Conservation (phyloP, 2,797 vertebrate species). For the Anas bahamensis region DNA sequence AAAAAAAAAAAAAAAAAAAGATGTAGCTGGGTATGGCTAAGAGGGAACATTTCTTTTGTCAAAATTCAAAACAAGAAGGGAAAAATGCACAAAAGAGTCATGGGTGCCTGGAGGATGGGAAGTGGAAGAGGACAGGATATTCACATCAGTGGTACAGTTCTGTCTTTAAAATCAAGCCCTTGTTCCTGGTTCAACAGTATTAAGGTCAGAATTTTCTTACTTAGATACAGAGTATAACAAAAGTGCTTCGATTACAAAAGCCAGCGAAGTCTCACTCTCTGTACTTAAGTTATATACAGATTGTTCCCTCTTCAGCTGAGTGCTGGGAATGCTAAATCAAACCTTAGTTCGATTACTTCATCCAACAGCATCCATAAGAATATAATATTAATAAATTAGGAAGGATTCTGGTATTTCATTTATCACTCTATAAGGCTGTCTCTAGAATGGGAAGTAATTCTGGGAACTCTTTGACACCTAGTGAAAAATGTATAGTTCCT, state of each 20-base stretch:
- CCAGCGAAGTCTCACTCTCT: not conserved
- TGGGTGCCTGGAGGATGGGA: not conserved
- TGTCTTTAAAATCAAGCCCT: not conserved
- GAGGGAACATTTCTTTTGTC: not conserved
- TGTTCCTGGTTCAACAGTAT: not conserved
- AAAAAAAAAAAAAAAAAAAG: not conserved
- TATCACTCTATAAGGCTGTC: not conserved
- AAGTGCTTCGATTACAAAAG: not conserved
- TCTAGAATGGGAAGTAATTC: not conserved
- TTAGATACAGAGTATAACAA: not conserved
- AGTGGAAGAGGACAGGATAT: not conserved
- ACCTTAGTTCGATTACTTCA: not conserved
- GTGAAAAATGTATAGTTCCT: conserved; percentile 54
- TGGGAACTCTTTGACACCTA: not conserved
- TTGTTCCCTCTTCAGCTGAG: not conserved
- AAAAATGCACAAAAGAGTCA: not conserved
- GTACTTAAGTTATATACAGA: not conserved
- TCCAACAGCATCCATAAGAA: not conserved
- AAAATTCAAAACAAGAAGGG: not conserved
- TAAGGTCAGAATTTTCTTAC: not conserved
- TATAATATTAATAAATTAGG: conserved; percentile 26
- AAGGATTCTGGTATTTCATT: no score
- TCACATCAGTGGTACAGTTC: not conserved
- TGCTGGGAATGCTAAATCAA: not conserved
- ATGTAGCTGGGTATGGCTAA: not conserved